phyloP scores from a whole-genome alignment of 2,113 vertebrate species.

The Serinus canaria region DNA sequence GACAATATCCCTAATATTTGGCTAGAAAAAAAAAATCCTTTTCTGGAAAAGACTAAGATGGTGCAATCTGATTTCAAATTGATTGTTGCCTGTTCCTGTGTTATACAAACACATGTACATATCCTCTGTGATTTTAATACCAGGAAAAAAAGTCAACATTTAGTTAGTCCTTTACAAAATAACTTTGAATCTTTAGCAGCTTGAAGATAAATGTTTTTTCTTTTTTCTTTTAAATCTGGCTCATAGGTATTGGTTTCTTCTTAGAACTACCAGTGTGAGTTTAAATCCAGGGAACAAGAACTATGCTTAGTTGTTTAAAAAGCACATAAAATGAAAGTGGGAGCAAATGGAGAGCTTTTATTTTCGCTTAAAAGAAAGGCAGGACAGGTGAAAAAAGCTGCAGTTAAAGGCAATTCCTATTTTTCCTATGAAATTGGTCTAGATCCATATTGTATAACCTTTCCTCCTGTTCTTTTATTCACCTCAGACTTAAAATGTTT shows the following conservation, averaged over 20 bases:
- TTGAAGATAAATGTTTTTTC: neutral
- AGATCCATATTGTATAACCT: neutral
- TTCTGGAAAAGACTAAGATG: neutral
- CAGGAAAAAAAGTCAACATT: neutral
- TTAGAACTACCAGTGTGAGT: neutral
- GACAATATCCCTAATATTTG: neutral
- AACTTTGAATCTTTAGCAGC: neutral
- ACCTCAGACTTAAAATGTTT: neutral
- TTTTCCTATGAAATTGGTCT: neutral
- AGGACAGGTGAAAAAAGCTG: neutral
- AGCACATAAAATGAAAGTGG: neutral
- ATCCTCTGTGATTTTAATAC: neutral
- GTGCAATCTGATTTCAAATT: neutral
- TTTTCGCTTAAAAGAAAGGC: neutral
- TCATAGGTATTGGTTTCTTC: neutral
- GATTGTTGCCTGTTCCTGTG: neutral
- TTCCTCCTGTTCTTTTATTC: neutral
- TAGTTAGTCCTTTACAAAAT: neutral
- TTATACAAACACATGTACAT: neutral
- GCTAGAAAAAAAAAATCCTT: neutral
- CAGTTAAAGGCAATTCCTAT: neutral
- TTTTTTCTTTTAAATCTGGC: neutral
- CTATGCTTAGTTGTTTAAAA: neutral
- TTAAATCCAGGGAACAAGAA: neutral
- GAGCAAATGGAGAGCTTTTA: neutral